These are phyloP conservation scores for Drosophila algonquin DNA, from an alignment of 2,888 invertebrate species.

Conservation along the genomic window DNA sequence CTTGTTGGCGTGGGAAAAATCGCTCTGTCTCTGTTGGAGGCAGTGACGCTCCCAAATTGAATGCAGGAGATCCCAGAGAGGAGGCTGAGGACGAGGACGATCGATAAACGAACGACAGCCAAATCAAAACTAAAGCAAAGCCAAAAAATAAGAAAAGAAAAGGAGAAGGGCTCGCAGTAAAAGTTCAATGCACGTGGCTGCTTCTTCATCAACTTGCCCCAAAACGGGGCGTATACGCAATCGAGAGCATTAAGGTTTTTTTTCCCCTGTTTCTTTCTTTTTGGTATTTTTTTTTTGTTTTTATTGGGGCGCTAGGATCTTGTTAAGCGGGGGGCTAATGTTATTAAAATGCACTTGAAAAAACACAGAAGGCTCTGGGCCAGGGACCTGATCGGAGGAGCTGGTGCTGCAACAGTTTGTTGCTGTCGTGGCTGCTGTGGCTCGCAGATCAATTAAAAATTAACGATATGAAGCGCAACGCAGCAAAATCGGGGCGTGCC, in stretches of 20 bases:
- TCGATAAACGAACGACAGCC: conserved; percentile 48
- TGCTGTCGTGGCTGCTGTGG: conserved; percentile 23
- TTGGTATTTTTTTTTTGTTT: not conserved
- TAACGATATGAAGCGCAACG: conserved; percentile 81
- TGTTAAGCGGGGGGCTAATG: conserved; percentile 79
- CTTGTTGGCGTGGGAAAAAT: conserved; percentile 69
- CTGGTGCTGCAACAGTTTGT: conserved; percentile 54
- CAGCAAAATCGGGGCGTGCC: conserved; percentile 80
- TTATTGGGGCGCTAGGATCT: conserved; percentile 78
- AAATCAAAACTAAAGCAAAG: conserved; percentile 74
- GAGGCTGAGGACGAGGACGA: conserved; percentile 26
- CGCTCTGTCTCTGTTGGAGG: conserved; percentile 60
- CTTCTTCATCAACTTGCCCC: conserved; percentile 26
- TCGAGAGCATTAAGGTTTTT: conserved; percentile 68
- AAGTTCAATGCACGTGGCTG: conserved; percentile 78
- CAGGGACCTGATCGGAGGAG: conserved; percentile 54
- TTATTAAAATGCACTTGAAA: conserved; percentile 81
- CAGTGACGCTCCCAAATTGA: conserved; percentile 76
- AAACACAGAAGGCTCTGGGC: conserved; percentile 14
- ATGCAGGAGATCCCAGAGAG: conserved; percentile 50
- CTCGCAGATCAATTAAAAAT: conserved; percentile 82
- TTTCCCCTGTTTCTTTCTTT: conserved; percentile 8
- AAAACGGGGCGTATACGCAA: conserved; percentile 79
- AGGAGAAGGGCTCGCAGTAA: conserved; percentile 44
- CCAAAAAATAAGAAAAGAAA: conserved; percentile 25